Evolutionary conservation across 53 echinoderm and acorn worm genomes (phyloP).

Genomic region (Holothuria scabra): DNA sequence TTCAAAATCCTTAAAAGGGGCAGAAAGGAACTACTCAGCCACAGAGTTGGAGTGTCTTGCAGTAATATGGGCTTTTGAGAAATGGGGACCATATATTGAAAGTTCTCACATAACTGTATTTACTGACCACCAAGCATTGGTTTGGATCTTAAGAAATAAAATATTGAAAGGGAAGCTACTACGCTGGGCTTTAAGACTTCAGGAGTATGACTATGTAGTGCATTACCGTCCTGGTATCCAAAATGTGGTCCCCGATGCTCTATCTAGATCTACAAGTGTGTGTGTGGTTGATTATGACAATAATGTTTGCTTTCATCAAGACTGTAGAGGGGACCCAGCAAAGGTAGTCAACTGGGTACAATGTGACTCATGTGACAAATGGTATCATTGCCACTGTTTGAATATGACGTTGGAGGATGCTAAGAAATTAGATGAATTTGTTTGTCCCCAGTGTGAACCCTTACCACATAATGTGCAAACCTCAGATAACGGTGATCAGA

Average conservation of each 20-base stretch:
- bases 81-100: slow-evolving; percentile 47
- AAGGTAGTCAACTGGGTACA: too few relatives aligned
- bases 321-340: background rate
- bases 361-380: too few relatives aligned
- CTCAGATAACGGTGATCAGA: too few relatives aligned
- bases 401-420: too few relatives aligned
- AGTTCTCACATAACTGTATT: slow-evolving; percentile 13
- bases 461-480: too few relatives aligned
- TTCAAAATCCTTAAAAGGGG: slow-evolving; percentile 32
- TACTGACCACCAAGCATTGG: slow-evolving; percentile 24
- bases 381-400: too few relatives aligned
- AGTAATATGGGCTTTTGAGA: slow-evolving; percentile 56
- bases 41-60: slow-evolving; percentile 59
- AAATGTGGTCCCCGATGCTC: too few relatives aligned
- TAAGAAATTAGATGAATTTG: too few relatives aligned
- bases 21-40: slow-evolving; percentile 59
- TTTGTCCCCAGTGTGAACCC: too few relatives aligned
- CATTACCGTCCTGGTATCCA: slow-evolving; percentile 54
- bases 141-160: too few relatives aligned
- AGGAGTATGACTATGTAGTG: slow-evolving; percentile 53
- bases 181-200: slow-evolving; percentile 52
- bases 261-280: background rate
- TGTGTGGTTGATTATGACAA: slow-evolving; percentile 23
- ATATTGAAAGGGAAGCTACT: slow-evolving; percentile 43
- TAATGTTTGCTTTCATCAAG: slow-evolving; percentile 21